These are phyloP conservation scores for Podabrus alpinus DNA, from an alignment of 2,888 invertebrate species.

Conservation along the genomic window DNA sequence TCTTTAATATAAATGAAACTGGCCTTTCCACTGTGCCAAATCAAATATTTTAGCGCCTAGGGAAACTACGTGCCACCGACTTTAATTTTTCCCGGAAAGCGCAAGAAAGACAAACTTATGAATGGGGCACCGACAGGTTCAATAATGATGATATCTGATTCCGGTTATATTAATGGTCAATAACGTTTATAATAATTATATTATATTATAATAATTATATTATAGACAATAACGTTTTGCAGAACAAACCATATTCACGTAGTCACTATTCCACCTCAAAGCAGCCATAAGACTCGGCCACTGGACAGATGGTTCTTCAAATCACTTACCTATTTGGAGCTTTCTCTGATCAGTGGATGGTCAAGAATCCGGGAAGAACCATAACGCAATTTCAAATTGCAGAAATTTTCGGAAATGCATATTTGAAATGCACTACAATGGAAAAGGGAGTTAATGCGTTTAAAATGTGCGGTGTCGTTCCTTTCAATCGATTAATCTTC, in stretches of 20 bases:
- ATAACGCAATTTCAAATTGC: neutral
- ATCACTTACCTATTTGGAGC: neutral
- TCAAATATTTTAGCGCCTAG: too few species aligned
- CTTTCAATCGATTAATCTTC: constrained; percentile 7
- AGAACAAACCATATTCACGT: neutral
- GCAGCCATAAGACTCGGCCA: constrained; percentile 10
- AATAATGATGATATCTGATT: constrained; percentile 14
- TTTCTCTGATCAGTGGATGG: constrained; percentile 14
- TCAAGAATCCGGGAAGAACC: constrained; percentile 1
- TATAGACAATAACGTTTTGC: neutral
- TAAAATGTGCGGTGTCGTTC: constrained; percentile 7
- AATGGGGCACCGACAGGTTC: constrained; percentile 17
- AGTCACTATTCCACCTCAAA: constrained; percentile 4
- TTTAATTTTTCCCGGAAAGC: constrained; percentile 36
- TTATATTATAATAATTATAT: too few species aligned
- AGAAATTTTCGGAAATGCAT: neutral
- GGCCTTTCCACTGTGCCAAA: too few species aligned
- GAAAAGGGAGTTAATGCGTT: constrained; percentile 10
- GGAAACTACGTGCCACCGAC: constrained; percentile 33
- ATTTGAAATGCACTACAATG: constrained; percentile 4
- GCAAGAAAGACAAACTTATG: constrained; percentile 32
- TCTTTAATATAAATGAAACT: too few species aligned
- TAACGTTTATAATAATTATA: constrained; percentile 18
- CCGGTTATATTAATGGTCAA: constrained; percentile 22
- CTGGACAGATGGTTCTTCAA: constrained; percentile 9